Evolutionary conservation across 2,888 invertebrate genomes (phyloP).

Genomic region (Drosophila mayaguana): DNA sequence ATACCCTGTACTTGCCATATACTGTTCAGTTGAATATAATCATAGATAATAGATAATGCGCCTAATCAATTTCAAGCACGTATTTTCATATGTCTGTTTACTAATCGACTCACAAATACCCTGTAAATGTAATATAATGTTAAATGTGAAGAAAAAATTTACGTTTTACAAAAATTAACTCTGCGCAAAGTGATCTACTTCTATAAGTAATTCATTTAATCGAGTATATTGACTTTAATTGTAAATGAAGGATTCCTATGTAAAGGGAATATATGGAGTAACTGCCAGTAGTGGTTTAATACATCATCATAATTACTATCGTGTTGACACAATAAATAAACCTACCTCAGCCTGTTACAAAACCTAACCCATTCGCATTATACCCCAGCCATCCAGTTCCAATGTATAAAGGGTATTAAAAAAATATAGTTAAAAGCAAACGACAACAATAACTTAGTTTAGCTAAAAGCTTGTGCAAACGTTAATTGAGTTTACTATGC

Average conservation of each 20-base stretch:
- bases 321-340: no score
- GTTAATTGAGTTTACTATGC: conserved; percentile 70
- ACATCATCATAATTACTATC: no score
- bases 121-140: not conserved
- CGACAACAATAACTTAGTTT: conserved; percentile 67
- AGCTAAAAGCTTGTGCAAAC: conserved; percentile 70
- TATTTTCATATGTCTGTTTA: no score
- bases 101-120: not conserved
- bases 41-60: not conserved
- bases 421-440: conserved; percentile 32
- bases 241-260: rapidly evolving
- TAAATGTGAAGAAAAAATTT: no score
- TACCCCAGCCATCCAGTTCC: not conserved
- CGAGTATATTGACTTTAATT: not conserved
- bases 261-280: not conserved
- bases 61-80: not conserved
- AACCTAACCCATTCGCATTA: not conserved
- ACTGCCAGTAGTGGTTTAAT: not conserved
- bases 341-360: not conserved
- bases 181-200: no score
- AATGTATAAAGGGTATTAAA: not conserved
- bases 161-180: no score
- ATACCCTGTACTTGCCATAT: not conserved
- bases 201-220: no score
- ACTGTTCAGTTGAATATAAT: no score